These are phyloP conservation scores for Coleophora deauratella DNA, from an alignment of 2,888 invertebrate species.

Conservation along the genomic window DNA sequence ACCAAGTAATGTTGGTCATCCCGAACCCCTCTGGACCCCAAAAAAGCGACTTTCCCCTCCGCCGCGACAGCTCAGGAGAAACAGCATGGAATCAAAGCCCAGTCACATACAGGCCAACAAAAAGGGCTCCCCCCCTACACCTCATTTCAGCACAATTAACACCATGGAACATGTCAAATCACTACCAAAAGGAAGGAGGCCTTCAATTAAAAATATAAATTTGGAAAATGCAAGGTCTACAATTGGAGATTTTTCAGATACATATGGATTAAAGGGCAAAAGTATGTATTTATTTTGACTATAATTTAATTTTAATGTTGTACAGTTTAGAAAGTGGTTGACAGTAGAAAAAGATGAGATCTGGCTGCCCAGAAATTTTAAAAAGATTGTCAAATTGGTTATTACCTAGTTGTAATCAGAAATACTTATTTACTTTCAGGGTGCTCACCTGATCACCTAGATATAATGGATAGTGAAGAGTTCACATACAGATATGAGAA, in stretches of 20 bases:
- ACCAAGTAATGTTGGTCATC: constrained; percentile 6
- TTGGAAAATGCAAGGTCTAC: constrained; percentile 43
- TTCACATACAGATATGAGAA: constrained; percentile 46
- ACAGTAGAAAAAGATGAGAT: too few relatives aligned
- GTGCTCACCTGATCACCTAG: constrained; percentile 42
- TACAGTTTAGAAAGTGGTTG: too few relatives aligned
- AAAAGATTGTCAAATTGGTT: too few relatives aligned
- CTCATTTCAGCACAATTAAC: background rate
- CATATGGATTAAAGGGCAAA: constrained; percentile 36
- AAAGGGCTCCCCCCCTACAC: constrained; percentile 24
- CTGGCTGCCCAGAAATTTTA: too few relatives aligned
- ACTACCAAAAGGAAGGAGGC: background rate
- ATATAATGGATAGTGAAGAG: constrained; percentile 29
- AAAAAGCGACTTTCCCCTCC: constrained; percentile 24
- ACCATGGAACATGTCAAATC: background rate
- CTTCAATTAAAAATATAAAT: constrained; percentile 17
- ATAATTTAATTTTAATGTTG: background rate
- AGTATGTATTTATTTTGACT: constrained; percentile 32
- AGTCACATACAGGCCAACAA: constrained; percentile 20
- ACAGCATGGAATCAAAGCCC: constrained; percentile 29
- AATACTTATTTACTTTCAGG: background rate
- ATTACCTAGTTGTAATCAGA: too few relatives aligned
- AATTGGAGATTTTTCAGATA: constrained; percentile 34
- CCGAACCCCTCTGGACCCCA: constrained; percentile 28
- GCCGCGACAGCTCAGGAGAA: constrained; percentile 30